Percentiles rank a stretch among this genome's conserved stretches.
Conservation (phyloP, 2,797 vertebrate species). For the Melanotaenia boesemani region DNA sequence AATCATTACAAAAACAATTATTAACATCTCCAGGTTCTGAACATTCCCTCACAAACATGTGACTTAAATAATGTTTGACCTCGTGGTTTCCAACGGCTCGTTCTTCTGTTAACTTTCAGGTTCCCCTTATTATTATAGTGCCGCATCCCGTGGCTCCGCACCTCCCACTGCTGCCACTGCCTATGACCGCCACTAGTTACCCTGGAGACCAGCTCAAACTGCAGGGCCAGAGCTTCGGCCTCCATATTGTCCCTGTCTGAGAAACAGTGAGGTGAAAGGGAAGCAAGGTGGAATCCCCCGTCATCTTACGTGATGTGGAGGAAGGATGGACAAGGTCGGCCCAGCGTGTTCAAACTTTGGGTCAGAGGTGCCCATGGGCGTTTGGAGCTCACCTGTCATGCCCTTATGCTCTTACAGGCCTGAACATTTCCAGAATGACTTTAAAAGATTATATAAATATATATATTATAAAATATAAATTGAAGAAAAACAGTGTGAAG, state of each 20-base stretch:
- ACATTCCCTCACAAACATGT: slow-evolving; percentile 34
- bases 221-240: slow-evolving; percentile 95
- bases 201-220: slow-evolving; percentile 98
- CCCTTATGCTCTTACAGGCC: slow-evolving; percentile 76
- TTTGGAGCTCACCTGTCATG: slow-evolving; percentile 65
- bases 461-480: slow-evolving; percentile 89
- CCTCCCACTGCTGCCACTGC: slow-evolving; percentile 99
- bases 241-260: slow-evolving; percentile 97
- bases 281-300: slow-evolving; percentile 78
- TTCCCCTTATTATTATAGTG: slow-evolving; percentile 99
- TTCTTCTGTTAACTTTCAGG: slow-evolving; percentile 99
- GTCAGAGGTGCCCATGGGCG: slow-evolving; percentile 50
- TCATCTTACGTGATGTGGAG: slow-evolving; percentile 66
- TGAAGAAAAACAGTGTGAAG: slow-evolving; percentile 84
- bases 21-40: neutral
- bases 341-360: slow-evolving; percentile 60
- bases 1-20: neutral
- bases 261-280: slow-evolving; percentile 85
- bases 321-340: slow-evolving; percentile 69
- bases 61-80: slow-evolving; percentile 79
- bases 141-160: slow-evolving; percentile 99
- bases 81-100: slow-evolving; percentile 95
- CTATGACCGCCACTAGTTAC: slow-evolving; percentile 99
- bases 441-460: slow-evolving; percentile 89
- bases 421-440: slow-evolving; percentile 85